Conservation (phyloP, 2,113 vertebrate genomes). For the Halcyon senegalensis region DNA sequence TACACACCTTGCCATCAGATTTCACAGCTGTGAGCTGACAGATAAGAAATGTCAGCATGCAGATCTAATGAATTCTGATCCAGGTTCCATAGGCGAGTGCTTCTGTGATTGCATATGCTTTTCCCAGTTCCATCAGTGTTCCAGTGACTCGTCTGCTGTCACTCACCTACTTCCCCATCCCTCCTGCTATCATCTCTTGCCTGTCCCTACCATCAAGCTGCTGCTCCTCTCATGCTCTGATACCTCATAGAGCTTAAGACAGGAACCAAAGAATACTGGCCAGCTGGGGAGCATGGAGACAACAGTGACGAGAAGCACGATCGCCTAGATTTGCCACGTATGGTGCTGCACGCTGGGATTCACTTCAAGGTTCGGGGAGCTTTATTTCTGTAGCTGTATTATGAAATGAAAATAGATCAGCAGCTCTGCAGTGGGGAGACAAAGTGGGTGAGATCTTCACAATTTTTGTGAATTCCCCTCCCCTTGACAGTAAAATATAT, state of each 20-base stretch:
- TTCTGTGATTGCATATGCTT: background rate
- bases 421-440: background rate
- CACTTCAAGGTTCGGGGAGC: background rate
- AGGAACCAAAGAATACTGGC: background rate
- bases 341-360: background rate
- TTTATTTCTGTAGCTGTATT: constrained; percentile 1
- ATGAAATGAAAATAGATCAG: background rate
- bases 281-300: background rate
- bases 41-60: background rate
- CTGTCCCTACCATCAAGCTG: background rate
- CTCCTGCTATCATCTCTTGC: background rate
- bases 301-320: background rate
- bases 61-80: background rate
- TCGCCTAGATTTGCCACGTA: background rate
- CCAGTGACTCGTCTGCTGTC: background rate
- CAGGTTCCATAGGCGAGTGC: background rate
- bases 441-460: background rate
- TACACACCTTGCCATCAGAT: background rate
- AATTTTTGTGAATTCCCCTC: background rate
- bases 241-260: background rate
- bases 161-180: background rate
- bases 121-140: background rate
- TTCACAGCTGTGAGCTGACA: constrained; percentile 12
- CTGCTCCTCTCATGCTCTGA: background rate
- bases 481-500: constrained; percentile 5